Conservation (phyloP, 2,888 invertebrate species). For the Syritta pipiens region DNA sequence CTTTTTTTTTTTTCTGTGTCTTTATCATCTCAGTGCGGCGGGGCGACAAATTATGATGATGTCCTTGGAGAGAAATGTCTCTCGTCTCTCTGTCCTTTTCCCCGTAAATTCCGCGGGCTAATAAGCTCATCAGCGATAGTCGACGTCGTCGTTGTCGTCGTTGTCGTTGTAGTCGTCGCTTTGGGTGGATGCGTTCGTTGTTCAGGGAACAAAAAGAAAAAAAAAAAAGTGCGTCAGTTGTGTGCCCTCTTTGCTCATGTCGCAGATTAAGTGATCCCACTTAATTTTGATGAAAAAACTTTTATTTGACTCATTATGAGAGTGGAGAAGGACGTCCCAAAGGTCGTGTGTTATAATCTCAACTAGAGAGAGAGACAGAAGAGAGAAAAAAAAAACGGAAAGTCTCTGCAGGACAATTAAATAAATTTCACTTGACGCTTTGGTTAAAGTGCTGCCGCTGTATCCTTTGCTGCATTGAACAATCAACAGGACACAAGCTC, state of each 20-base stretch:
- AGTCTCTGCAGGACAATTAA: conserved; percentile 52
- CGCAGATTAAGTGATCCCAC: conserved; percentile 60
- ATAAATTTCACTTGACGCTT: conserved; percentile 51
- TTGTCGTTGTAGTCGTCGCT: too few species aligned
- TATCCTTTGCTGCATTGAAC: background rate
- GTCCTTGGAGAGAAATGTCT: conserved; percentile 46
- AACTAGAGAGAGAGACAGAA: too few species aligned
- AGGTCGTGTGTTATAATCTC: background rate
- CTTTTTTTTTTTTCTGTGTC: background rate
- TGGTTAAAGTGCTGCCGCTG: conserved; percentile 8
- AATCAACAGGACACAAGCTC: conserved; percentile 61
- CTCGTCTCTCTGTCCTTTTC: background rate
- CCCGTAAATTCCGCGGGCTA: conserved; percentile 30
- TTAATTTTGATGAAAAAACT: conserved; percentile 66
- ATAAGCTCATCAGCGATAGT: conserved; percentile 48
- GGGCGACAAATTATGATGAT: conserved; percentile 53
- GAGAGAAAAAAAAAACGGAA: conserved; percentile 9
- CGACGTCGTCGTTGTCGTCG: too few species aligned
- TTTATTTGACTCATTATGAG: conserved; percentile 57
- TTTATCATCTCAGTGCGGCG: conserved; percentile 13
- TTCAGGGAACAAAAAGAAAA: conserved; percentile 1
- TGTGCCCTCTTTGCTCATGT: conserved; percentile 32
- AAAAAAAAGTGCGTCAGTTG: background rate
- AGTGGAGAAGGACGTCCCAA: conserved; percentile 8
- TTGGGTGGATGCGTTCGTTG: conserved; percentile 11